phyloP scores from a whole-genome alignment of 2,113 vertebrate genomes.

The Serilophus lunatus region DNA sequence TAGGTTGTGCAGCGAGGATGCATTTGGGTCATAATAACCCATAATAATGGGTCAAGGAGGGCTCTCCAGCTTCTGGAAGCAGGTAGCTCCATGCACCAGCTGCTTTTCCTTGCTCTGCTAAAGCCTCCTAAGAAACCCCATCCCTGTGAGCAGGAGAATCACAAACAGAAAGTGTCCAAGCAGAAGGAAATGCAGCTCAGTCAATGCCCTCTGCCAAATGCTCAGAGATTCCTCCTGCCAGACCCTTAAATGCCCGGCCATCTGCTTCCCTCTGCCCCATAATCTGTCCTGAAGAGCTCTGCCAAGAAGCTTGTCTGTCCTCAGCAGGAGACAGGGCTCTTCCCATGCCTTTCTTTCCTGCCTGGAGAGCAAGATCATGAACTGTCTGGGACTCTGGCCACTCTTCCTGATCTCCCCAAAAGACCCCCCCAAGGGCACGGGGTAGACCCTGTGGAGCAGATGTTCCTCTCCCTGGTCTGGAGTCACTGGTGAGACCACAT shows the following conservation, averaged over 20 bases:
- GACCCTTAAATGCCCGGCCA: neutral
- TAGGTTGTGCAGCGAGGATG: too few relatives aligned
- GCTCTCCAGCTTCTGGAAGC: neutral
- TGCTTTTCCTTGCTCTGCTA: neutral
- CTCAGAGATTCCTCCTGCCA: neutral
- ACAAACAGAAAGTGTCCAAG: neutral
- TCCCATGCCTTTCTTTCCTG: neutral
- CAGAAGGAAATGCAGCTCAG: neutral
- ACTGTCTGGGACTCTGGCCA: neutral
- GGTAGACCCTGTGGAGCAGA: neutral
- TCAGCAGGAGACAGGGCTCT: neutral
- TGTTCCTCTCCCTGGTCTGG: neutral
- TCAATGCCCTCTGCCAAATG: neutral
- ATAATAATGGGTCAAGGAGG: neutral
- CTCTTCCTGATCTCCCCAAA: neutral
- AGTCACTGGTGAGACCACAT: neutral
- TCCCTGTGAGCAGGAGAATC: neutral
- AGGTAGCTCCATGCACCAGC: neutral
- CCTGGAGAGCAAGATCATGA: neutral
- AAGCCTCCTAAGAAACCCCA: neutral
- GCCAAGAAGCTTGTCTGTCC: neutral
- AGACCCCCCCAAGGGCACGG: accelerated
- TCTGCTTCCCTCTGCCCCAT: neutral
- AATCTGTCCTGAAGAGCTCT: neutral
- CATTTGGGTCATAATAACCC: neutral